Percentiles rank a stretch among this genome's conserved stretches.
Evolutionary conservation across 1,140 invertebrate species (phyloP).

Genomic region (Panagrolaimus sp.): DNA sequence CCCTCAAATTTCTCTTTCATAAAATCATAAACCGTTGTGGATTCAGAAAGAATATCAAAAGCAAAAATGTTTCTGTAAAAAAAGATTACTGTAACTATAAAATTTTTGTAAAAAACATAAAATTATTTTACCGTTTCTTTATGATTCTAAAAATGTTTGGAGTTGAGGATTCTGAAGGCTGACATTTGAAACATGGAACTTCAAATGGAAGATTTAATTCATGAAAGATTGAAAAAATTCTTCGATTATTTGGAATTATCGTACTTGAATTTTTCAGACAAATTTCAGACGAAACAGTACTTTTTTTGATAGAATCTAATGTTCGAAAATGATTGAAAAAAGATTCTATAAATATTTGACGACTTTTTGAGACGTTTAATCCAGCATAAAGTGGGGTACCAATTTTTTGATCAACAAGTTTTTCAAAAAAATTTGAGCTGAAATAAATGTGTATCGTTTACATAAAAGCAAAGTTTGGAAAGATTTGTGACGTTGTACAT

Average conservation of each 20-base stretch:
- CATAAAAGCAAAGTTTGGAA: too few species aligned
- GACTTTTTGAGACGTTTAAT: background rate
- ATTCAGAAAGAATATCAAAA: slow-evolving; percentile 1
- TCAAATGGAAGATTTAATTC: slow-evolving; percentile 16
- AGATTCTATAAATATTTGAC: background rate
- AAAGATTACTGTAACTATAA: background rate
- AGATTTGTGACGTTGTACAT: too few species aligned
- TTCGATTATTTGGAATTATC: background rate
- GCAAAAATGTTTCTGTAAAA: background rate
- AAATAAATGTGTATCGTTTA: background rate
- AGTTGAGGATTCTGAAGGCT: background rate
- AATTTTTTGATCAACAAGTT: background rate
- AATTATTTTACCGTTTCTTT: background rate
- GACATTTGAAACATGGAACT: slow-evolving; percentile 9
- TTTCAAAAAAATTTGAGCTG: background rate
- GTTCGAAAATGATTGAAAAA: background rate
- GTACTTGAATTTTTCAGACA: background rate
- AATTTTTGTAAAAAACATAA: background rate
- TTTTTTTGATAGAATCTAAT: background rate
- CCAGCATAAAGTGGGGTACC: background rate
- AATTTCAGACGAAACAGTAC: background rate
- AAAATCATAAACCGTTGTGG: background rate
- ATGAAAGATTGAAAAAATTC: background rate
- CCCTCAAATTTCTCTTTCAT: background rate
- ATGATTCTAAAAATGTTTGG: slow-evolving; percentile 1